phyloP scores from a whole-genome alignment of 2,797 vertebrate genomes.

The Trematomus bernacchii region DNA sequence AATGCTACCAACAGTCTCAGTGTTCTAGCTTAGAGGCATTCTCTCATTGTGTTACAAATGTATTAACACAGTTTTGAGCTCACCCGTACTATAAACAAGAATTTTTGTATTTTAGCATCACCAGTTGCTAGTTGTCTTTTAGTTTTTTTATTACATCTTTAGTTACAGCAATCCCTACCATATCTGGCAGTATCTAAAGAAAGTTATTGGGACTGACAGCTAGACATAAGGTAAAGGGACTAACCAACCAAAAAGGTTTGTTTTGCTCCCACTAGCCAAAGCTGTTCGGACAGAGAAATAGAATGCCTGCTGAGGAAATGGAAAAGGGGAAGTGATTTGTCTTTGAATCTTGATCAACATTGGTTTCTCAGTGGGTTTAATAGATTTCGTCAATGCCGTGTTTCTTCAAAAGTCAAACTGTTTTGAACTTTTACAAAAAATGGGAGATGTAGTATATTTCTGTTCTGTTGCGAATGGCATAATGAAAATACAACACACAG shows the following conservation, averaged over 20 bases:
- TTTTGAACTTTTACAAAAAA: background rate
- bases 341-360: slow-evolving; percentile 37
- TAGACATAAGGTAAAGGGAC: slow-evolving; percentile 16
- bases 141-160: background rate
- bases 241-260: background rate
- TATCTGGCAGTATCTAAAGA: slow-evolving; percentile 9
- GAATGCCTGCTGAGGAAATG: background rate
- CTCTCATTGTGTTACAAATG: background rate
- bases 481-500: slow-evolving; percentile 16
- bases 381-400: slow-evolving; percentile 22
- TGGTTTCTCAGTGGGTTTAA: slow-evolving; percentile 21
- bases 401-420: slow-evolving; percentile 8
- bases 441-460: background rate
- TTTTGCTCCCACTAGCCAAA: background rate
- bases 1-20: background rate
- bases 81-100: accelerated
- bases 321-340: slow-evolving; percentile 15
- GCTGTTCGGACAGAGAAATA: slow-evolving; percentile 1
- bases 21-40: background rate
- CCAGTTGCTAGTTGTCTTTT: background rate
- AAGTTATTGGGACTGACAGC: background rate
- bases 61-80: background rate
- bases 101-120: background rate
- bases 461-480: slow-evolving; percentile 6
- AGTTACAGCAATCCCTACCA: background rate